Base-by-base conservation (phyloP, 2,113 vertebrate species). In the Polyodon spathula region DNA sequence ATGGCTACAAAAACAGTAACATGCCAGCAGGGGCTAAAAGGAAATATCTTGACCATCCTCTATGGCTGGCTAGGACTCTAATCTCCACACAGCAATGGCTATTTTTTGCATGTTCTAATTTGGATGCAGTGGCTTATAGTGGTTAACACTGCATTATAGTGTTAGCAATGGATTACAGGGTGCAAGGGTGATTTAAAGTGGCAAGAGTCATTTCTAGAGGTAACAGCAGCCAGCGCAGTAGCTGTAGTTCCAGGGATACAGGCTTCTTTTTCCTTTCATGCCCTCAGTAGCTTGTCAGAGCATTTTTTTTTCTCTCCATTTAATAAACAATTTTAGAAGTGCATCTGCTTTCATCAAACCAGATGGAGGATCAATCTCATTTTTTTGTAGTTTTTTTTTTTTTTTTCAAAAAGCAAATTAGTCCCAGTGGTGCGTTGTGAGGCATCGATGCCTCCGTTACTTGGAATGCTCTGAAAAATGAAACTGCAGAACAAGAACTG, bases 1-100 rank as follows among this genome's bases (percentile, higher is more conserved):
- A 3, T 27, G 27, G 27, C 27, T 14, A 11, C 6, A n/a, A n/a
- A 50, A 2, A 4, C 12, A 50, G 15, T 50, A 5, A n/a, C 10
- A 50, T 40, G 56, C 44, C 37, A 16, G 1, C 6, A 17, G 17
- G 10, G 37, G 51, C 40, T 37, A 5, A 10, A 12, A 6, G 27
- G 17, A 12, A 66, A 69, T 71, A 53, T 58, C 70, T 68, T 64
- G 63, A 37, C 54, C 37, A 52, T 46, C n/a, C 4, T 38, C 14
- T 41, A 54, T 37, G 42, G 58, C 41, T 44, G 69, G 68, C 76
- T 67, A 70, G 76, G 27, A 74, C 64, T 62, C 58, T 84, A 86
- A 88, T 86, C 84, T 73, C 74, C 71, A 82, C 80, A 83, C 68
- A 67, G 73, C 46, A 60, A 41, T 67, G 66, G 76, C 77, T 86